Evolutionary conservation across 2,888 invertebrate genomes (phyloP).

Genomic region (Pteria penguin): DNA sequence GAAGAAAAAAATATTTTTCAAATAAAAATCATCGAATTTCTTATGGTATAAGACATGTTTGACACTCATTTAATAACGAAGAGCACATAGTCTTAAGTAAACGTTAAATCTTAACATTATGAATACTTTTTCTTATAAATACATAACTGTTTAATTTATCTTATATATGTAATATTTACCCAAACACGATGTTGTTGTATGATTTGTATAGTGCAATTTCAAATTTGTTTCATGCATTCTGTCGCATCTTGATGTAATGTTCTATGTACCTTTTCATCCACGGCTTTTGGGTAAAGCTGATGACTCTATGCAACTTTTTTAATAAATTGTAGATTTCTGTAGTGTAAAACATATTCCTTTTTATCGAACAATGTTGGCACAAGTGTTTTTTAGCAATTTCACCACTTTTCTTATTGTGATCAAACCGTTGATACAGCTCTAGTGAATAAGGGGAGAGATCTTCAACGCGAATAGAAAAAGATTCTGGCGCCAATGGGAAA

Average conservation of each 20-base stretch:
- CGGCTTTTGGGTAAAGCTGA: not conserved
- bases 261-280: too few species aligned
- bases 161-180: too few species aligned
- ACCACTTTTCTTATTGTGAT: too few species aligned
- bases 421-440: not conserved
- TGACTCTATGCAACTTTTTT: too few species aligned
- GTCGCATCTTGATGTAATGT: too few species aligned
- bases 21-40: too few species aligned
- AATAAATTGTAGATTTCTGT: too few species aligned
- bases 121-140: not conserved
- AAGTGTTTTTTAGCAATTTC: too few species aligned
- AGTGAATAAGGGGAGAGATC: constrained; percentile 17
- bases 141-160: too few species aligned
- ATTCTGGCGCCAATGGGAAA: constrained; percentile 67
- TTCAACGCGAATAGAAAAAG: constrained; percentile 8
- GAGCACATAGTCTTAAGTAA: not conserved
- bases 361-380: constrained; percentile 2
- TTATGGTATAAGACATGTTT: constrained; percentile 1
- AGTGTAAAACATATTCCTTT: constrained; percentile 3
- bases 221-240: not conserved
- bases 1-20: too few species aligned
- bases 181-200: not conserved
- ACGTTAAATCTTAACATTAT: not conserved
- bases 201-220: too few species aligned
- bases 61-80: constrained; percentile 7